These are phyloP conservation scores for Erpobdella octoculata DNA, from an alignment of 2,888 invertebrate genomes.

Conservation along the genomic window DNA sequence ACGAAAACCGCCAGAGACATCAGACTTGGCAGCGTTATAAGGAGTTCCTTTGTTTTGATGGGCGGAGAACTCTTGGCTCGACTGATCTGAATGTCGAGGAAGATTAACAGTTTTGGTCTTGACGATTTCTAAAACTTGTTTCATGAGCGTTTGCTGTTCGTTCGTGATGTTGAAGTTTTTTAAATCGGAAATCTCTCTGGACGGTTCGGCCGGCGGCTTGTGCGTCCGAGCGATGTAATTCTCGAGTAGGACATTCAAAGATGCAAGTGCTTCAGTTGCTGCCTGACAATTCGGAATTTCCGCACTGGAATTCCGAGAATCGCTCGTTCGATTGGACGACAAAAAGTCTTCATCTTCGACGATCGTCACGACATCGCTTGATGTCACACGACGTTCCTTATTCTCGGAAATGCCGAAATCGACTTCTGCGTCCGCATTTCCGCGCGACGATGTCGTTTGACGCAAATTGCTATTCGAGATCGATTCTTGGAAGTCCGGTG, in stretches of 20 bases:
- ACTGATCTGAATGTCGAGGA: not conserved
- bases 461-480: no score
- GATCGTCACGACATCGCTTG: no score
- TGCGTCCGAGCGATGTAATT: not conserved
- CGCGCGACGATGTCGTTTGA: no score
- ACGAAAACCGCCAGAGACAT: not conserved
- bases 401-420: no score
- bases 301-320: not conserved
- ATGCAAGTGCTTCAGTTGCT: not conserved
- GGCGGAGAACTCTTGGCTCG: no score
- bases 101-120: not conserved
- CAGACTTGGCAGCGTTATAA: not conserved
- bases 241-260: not conserved
- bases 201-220: not conserved
- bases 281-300: not conserved
- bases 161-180: not conserved
- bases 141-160: not conserved
- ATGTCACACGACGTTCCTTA: no score
- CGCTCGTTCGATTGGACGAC: no score
- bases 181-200: not conserved
- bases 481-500: no score
- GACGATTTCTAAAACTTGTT: not conserved
- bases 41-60: not conserved
- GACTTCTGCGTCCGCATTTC: no score
- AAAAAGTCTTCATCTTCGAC: no score